Evolutionary conservation across 1,140 invertebrate genomes (phyloP), one percentile per base, ranked within the genome.

Genomic region (Cryptotermes secundus): DNA sequence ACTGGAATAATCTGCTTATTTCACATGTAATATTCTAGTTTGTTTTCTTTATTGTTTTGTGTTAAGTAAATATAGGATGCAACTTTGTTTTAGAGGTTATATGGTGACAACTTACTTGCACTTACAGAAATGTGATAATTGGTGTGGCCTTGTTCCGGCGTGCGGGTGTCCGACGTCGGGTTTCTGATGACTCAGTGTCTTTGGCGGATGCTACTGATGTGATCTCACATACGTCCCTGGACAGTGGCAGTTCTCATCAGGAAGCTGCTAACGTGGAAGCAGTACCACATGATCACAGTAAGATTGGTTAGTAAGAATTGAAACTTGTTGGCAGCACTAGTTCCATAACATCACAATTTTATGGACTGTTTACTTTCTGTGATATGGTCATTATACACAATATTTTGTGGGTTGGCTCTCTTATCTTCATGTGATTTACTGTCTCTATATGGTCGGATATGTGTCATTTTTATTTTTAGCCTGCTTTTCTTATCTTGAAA

Each of bases 111-210:
- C 10, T 72, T 81, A 26, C 79, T 59, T 84, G 83, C 80, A 19
- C 45, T 85, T 86, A 34, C 83, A 91, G 97, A 86, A 97, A 98
- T 89, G 96, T 98, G 0, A 95, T 99, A 31, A 90, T 96, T 83
- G 97, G 96, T 6, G 96, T 97, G 3, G 96, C 97, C n/a, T 92
- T 97, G 86, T 96, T 97, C 88, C 93, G 95, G 42, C 92, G 93
- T 85, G 95, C 95, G 36, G 95, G 94, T 2, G 42, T 79, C 31
- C 38, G 83, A 81, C 42, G 80, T 7, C 45, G 85, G 34, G 22
- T 81, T 10, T n/a, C 35, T 38, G 85, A 85, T 34, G 36, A 80
- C 14, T 42, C 59, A 36, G 10, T 38, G 38, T 34, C 80, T 36
- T 7, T 72, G 59, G 80, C 91, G 24, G 91, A 92, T 86, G 89